Base-by-base conservation (phyloP, 1,140 invertebrate species). In the Lordiphosa mommai region DNA sequence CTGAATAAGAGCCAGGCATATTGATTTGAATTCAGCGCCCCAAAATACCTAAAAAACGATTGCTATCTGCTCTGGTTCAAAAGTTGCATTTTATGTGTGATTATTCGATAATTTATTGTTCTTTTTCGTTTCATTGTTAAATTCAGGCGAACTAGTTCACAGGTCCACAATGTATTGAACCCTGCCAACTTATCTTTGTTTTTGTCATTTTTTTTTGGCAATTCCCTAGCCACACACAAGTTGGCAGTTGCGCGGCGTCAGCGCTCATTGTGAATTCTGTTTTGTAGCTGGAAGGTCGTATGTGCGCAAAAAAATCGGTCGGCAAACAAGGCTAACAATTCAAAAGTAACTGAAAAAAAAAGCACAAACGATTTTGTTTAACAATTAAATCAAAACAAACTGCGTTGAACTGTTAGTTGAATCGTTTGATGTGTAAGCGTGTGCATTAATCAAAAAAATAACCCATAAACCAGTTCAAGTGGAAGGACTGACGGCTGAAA, bases 241-340 rank as follows among this genome's bases (percentile, higher is more conserved):
- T 27, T 27, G 23, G 23, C 23, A 27, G 23, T 27, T 27, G 1
- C 23, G 23, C 23, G 23, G 5, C 23, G 6, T 27, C 23, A 37
- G 46, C 56, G 36, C 43, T 41, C 60, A 68, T 64, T 68, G 65
- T 68, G 55, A 53, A 65, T 51, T 69, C 61, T 69, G 61, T 65
- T 69, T 59, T 60, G 58, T 52, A 60, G 61, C 46, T 65, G 61
- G 61, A 59, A 69, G 66, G 66, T 69, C 44, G 66, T 69, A 49
- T 60, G 66, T 65, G 66, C 61, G 66, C 61, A 69, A 5, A 27
- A 56, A 32, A 56, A 55, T 69, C 66, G 61, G 61, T 69, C 49
- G 66, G 66, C 66, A 59, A 53, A 34, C 7, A 47, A 47, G 43
- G 51, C 56, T 30, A 50, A 52, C 56, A 47, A 47, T 68, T 68